These are phyloP conservation scores for Eupithecia centaureata DNA, from an alignment of 2,888 invertebrate genomes.

Conservation along the genomic window DNA sequence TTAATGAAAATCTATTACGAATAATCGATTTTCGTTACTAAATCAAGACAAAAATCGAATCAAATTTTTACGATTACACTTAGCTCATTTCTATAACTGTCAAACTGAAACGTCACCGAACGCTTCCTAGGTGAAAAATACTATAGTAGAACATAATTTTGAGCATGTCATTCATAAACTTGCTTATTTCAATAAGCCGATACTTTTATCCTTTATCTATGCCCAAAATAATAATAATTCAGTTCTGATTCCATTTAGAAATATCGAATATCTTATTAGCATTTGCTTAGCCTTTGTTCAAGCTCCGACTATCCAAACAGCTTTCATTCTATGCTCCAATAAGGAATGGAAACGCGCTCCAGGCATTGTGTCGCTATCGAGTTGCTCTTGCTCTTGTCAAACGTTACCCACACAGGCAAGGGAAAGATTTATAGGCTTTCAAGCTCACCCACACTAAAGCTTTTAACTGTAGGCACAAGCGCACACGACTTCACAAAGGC, in stretches of 20 bases:
- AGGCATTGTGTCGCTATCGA: conserved; percentile 69
- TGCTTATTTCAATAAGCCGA: conserved; percentile 1
- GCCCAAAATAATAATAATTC: background rate
- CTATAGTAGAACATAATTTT: background rate
- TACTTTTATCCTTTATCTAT: background rate
- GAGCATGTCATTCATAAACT: background rate
- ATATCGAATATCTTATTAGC: conserved; percentile 13
- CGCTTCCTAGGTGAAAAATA: too few species aligned
- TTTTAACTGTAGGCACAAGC: conserved; percentile 3
- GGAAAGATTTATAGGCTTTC: conserved; percentile 75
- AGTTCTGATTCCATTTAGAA: background rate
- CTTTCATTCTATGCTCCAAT: conserved; percentile 39
- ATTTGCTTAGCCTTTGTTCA: conserved; percentile 22
- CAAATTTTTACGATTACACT: too few species aligned
- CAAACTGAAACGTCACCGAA: too few species aligned
- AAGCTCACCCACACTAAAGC: conserved; percentile 66
- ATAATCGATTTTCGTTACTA: too few species aligned
- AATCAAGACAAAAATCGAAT: too few species aligned
- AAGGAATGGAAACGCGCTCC: conserved; percentile 63
- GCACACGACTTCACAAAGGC: conserved; percentile 54
- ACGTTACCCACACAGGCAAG: conserved; percentile 59
- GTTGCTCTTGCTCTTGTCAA: conserved; percentile 58
- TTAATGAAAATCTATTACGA: too few species aligned
- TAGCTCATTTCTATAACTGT: too few species aligned
- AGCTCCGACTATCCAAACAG: conserved; percentile 23